These are phyloP conservation scores for Eudasyphora cyanicolor DNA, from an alignment of 2,888 invertebrate species.

Conservation along the genomic window DNA sequence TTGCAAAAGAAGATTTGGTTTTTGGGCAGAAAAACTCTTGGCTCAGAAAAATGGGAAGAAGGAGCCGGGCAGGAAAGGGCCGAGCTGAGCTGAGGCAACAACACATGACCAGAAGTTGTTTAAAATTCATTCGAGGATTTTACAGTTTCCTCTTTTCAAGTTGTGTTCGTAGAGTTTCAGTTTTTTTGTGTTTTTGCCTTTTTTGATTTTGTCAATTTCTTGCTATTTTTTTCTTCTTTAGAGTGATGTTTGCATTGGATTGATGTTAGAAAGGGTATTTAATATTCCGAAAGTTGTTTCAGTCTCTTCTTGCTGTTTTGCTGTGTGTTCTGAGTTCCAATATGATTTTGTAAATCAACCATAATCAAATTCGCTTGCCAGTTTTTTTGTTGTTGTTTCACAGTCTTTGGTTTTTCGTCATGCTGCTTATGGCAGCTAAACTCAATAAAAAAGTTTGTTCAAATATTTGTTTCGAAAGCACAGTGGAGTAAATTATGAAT, in stretches of 20 bases:
- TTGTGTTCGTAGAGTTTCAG: slow-evolving; percentile 9
- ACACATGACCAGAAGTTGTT: slow-evolving; percentile 59
- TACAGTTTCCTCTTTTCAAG: slow-evolving; percentile 49
- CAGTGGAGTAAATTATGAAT: slow-evolving; percentile 3
- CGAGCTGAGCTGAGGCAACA: no score
- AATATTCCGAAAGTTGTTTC: slow-evolving; percentile 42
- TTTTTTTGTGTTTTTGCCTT: neutral
- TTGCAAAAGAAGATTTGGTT: slow-evolving; percentile 56
- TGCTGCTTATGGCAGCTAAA: neutral
- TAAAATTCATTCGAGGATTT: slow-evolving; percentile 65
- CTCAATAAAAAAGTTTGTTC: slow-evolving; percentile 5
- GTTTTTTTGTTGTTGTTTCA: slow-evolving; percentile 56
- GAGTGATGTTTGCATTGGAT: slow-evolving; percentile 31
- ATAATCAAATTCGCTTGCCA: slow-evolving; percentile 68
- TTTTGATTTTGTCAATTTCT: slow-evolving; percentile 15
- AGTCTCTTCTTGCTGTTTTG: slow-evolving; percentile 37
- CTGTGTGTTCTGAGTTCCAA: slow-evolving; percentile 46
- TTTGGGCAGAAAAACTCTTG: slow-evolving; percentile 33
- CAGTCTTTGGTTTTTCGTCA: neutral
- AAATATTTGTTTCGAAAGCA: slow-evolving; percentile 23
- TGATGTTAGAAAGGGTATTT: slow-evolving; percentile 40
- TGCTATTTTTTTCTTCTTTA: neutral
- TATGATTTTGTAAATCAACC: slow-evolving; percentile 49
- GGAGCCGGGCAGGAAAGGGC: no score
- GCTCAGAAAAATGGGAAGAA: slow-evolving; percentile 9